Evolutionary conservation across 2,797 vertebrate species (phyloP).

Genomic region (Pempheris klunzingeri): DNA sequence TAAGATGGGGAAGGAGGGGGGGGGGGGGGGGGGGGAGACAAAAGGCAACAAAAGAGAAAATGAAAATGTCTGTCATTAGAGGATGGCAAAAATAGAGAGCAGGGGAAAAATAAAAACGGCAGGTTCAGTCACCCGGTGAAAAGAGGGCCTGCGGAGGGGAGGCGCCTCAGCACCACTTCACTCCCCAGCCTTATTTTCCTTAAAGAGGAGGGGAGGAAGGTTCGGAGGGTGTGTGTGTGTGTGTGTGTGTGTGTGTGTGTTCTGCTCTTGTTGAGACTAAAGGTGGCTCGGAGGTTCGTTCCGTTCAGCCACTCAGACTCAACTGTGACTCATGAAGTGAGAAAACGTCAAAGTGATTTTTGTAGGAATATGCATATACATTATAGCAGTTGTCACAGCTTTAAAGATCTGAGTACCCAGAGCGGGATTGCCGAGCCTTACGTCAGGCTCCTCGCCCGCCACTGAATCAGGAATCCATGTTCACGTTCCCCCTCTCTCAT

Average conservation of each 20-base stretch:
- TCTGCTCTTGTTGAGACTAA: neutral
- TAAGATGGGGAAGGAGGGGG: conserved; percentile 8
- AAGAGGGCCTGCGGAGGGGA: conserved; percentile 13
- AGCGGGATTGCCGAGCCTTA: conserved; percentile 64
- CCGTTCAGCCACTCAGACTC: conserved; percentile 1
- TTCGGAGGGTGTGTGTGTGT: conserved; percentile 10
- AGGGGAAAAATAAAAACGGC: neutral
- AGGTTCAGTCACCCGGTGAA: conserved; percentile 46
- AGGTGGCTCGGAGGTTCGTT: neutral
- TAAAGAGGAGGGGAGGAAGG: conserved; percentile 25
- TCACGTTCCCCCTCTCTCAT: conserved; percentile 33
- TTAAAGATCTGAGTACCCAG: conserved; percentile 39
- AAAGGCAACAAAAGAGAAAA: conserved; percentile 29
- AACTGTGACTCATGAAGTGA: neutral
- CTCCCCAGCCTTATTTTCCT: conserved; percentile 13
- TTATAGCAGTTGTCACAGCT: conserved; percentile 34
- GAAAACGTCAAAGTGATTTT: neutral
- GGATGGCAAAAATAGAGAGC: conserved; percentile 42
- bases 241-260: too few species aligned
- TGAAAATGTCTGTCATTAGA: conserved; percentile 67
- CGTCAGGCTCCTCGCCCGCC: conserved; percentile 62
- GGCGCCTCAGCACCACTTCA: conserved; percentile 6
- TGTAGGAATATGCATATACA: conserved; percentile 39
- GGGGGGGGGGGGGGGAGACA: neutral
- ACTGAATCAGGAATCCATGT: conserved; percentile 31